A percentile compares a stretch with the other conserved stretches of the same genome.
phyloP scores from a whole-genome alignment of 2,888 invertebrate species.

The Oligia fasciuncula region DNA sequence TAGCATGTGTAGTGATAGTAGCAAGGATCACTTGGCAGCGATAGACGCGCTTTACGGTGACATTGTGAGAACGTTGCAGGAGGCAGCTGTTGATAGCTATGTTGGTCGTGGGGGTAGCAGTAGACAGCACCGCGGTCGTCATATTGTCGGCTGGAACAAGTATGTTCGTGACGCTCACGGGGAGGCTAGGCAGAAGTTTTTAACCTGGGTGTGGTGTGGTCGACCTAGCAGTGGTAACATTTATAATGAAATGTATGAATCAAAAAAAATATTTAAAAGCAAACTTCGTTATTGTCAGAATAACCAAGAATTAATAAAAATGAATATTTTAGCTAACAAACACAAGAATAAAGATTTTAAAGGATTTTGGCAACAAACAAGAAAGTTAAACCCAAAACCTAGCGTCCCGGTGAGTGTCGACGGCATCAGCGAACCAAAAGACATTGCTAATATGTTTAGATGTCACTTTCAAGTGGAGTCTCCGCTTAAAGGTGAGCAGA shows the following conservation, averaged over 20 bases:
- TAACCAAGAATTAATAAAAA: background rate
- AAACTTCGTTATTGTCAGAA: background rate
- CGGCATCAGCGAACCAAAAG: too few relatives aligned
- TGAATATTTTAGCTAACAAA: conserved; percentile 1
- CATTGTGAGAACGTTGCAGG: too few relatives aligned
- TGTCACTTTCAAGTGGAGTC: conserved; percentile 2
- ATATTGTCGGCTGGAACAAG: too few relatives aligned
- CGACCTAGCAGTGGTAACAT: background rate
- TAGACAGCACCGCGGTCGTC: too few relatives aligned
- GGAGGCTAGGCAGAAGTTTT: too few relatives aligned
- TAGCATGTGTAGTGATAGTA: too few relatives aligned
- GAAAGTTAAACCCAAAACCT: background rate
- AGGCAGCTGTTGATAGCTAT: too few relatives aligned
- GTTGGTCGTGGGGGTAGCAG: too few relatives aligned
- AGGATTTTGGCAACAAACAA: background rate
- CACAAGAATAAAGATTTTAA: background rate
- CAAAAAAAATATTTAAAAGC: background rate
- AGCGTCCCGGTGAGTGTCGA: background rate
- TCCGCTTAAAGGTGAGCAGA: background rate
- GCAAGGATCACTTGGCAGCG: too few relatives aligned
- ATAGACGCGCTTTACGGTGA: too few relatives aligned
- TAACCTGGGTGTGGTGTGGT: too few relatives aligned
- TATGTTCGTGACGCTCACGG: background rate
- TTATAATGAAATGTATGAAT: conserved; percentile 6
- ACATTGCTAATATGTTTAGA: too few relatives aligned